Base-by-base conservation (phyloP, 1,140 invertebrate genomes). In the Ephestia elutella region DNA sequence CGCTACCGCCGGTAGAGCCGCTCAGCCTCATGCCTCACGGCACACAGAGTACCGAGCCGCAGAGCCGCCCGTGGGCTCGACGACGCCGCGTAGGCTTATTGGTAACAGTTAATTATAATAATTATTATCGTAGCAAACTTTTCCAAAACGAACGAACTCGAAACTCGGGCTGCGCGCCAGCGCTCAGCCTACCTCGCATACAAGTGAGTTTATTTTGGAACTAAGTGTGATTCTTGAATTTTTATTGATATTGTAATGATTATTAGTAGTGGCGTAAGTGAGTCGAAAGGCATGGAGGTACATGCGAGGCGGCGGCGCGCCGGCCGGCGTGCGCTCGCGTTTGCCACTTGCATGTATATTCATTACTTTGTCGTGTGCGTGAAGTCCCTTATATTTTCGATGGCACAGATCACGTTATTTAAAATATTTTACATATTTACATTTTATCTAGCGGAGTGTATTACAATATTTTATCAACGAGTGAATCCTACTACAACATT, bases 181-280 rank as follows among this genome's bases (percentile, higher is more conserved):
- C 86, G 90, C 90, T 85, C 90, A 90, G 90, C 91, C 91, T 92
- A 90, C 91, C 91, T 92, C 91, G 91, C 91, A 92, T 87, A 90
- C 89, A 91, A 92, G 91, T 92, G 91, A 92, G 91, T 92, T 92
- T 91, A 90, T 91, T 92, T 92, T 91, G 91, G 91, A 90, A 92
- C 90, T 91, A 91, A 90, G 91, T 92, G 91, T 92, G 91, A 92
- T 91, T 91, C 90, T 92, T 91, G 80, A 86, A 88, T 88, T 88
- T 88, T 87, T 88, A 88, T 88, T 88, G 78, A 86, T 88, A 88
- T 88, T 85, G 80, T 88, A 88, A 88, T 82, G 79, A 86, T 85
- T 85, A 83, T 85, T 87, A 82, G 83, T 88, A 86, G 83, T 79
- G 74, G 79, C 82, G 71, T 87, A 85, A 86, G 85, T 85, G 82